Base-by-base conservation (phyloP, 1,140 invertebrate genomes). In the Pinna nobilis region DNA sequence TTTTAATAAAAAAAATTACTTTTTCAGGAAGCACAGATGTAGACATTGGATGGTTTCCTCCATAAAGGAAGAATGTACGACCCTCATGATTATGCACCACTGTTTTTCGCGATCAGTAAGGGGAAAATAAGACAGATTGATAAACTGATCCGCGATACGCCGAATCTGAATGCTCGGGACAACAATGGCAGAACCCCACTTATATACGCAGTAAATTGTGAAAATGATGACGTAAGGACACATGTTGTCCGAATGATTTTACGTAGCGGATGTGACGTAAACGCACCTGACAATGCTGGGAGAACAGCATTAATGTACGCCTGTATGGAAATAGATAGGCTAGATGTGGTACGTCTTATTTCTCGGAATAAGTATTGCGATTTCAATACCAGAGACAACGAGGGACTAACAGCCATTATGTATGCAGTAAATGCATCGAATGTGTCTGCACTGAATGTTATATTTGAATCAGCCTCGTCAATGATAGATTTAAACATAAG, bases 231-330 rank as follows among this genome's bases (percentile, higher is more conserved):
- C 60, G 57, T 80, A 18, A 53, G 80, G 32, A 70, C 70, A 11
- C 82, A 83, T 70, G 49, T 81, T 23, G 80, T 83, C 4, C 67
- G 83, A 15, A 47, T 79, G 25, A 49, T 85, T n/a, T 61, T 85
- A 25, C 73, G 76, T 28, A 72, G 74, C 64, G 95, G 95, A 28
- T 96, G 95, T 3, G 95, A 96, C 81, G 92, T 97, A 6, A 97
- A 97, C 85, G 94, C 95, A 69, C 94, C 95, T 88, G 96, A 97
- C 83, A 94, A 95, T 82, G 94, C 96, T 86, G 96, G 96, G 11
- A 95, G 94, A 71, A 96, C 96, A 3, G 95, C 95, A 7, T 88
- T 97, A 50, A 97, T 97, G 96, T 96, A 95, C 86, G 95, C 95
- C 6, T 94, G 95, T 15, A 95, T 97, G 85, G 95, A 97, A 85